phyloP scores from a whole-genome alignment of 2,888 invertebrate genomes.

The Drosophila ezoana region DNA sequence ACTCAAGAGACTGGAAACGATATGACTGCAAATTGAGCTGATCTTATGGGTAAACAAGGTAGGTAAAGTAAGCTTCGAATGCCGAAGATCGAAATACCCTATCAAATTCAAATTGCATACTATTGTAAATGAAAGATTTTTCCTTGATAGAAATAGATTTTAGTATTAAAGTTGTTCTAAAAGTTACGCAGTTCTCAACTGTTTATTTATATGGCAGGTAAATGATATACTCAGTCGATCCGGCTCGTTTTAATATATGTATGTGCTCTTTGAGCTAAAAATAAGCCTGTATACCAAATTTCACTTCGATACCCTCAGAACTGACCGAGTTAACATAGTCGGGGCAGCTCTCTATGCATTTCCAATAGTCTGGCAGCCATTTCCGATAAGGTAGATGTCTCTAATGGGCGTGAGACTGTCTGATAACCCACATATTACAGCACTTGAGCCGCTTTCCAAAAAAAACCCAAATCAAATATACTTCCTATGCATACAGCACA shows the following conservation, averaged over 20 bases:
- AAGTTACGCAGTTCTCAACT: no score
- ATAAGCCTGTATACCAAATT: background rate
- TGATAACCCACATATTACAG: constrained; percentile 43
- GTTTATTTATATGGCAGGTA: background rate
- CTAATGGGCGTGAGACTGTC: constrained; percentile 40
- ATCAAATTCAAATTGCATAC: background rate
- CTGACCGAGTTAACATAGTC: background rate
- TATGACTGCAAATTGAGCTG: constrained; percentile 1
- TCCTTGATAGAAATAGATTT: no score
- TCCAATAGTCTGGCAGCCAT: constrained; percentile 9
- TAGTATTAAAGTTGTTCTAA: no score
- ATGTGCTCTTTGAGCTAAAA: background rate
- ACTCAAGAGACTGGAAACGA: constrained; percentile 15
- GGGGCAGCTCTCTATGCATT: constrained; percentile 10
- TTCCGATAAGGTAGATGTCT: constrained; percentile 6
- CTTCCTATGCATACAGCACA: constrained; percentile 9
- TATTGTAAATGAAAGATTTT: background rate
- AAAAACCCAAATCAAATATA: constrained; percentile 26
- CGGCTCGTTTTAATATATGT: background rate
- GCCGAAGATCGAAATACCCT: background rate
- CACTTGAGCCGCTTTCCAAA: constrained; percentile 31
- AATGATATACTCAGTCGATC: background rate
- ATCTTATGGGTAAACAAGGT: background rate
- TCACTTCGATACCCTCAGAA: background rate
- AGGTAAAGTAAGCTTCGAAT: no score